Base-by-base conservation (phyloP, 2,113 vertebrate genomes). In the Candoia aspera region DNA sequence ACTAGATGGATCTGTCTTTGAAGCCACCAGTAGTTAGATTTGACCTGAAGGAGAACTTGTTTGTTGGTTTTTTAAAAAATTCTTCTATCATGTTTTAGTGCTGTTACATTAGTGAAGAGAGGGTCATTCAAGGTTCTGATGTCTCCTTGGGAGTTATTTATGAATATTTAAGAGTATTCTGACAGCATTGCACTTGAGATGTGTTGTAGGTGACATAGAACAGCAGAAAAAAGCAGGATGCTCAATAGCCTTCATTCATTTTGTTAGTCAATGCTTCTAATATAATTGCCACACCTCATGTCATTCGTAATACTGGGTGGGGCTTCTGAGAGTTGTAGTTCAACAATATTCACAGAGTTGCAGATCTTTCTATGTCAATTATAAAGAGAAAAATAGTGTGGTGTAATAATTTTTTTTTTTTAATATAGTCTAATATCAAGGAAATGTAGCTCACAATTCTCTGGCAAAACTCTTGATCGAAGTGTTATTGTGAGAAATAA, bases 1-100 rank as follows among this genome's bases (percentile, higher is more conserved):
- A 79, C 73, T 79, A 42, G 73, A 79, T 2, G 33, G 8, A 79
- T 79, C 8, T 73, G 0, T 42, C 73, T 79, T 6, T 79, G 73
- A 42, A 79, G 21, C 33, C 17, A 37, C n/a, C n/a, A 37, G 15
- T 37, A 79, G 68, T 37, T 79, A 17, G 37, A 37, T 79, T 15
- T 79, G 37, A 79, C 6, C 3, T 42, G 19, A 21, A 42, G 6
- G 19, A 10, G 33, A 19, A 2, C 2, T 3, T 11, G 1, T 57
- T 2, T 37, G 17, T 2, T 33, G 2, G 5, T 2, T 0, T 2
- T 4, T 42, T n/a, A n/a, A n/a, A n/a, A n/a, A n/a, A n/a, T n/a
- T n/a, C n/a, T n/a, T n/a, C n/a, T n/a, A n/a, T n/a, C n/a, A n/a
- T 42, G 42, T 21, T 79, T 79, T 42, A 17, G 17, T 42, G 8